phyloP scores from a whole-genome alignment of 2,888 invertebrate species.

The Syritta pipiens region DNA sequence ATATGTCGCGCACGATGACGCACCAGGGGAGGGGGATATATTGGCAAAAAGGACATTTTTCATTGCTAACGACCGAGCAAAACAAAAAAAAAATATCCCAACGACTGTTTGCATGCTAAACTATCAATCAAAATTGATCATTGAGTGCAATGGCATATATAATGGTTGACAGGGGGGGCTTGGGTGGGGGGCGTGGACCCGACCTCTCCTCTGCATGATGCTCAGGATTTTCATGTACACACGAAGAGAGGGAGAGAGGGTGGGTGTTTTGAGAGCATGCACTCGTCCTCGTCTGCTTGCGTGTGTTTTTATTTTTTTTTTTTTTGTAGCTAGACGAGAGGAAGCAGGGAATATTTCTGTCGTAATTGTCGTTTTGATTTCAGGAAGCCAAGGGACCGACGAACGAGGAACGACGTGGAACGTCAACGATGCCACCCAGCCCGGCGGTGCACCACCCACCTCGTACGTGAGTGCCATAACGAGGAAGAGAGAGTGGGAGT shows the following conservation, averaged over 20 bases:
- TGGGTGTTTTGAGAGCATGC: not conserved
- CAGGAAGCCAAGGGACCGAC: constrained; percentile 8
- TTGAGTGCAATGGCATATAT: constrained; percentile 35
- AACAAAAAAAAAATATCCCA: not conserved
- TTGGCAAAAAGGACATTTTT: constrained; percentile 11
- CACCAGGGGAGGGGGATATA: not conserved
- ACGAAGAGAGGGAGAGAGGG: not conserved
- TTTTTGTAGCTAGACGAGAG: no score
- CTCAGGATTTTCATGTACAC: no score
- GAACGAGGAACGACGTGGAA: no score
- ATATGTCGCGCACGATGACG: not conserved
- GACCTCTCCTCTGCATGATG: no score
- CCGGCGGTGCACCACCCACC: not conserved
- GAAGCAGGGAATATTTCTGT: constrained; percentile 8
- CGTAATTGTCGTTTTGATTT: constrained; percentile 38
- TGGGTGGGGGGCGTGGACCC: constrained; percentile 14
- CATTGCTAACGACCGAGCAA: constrained; percentile 5
- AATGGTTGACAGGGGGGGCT: constrained; percentile 1
- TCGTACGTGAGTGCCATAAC: constrained; percentile 2
- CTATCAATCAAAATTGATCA: constrained; percentile 50
- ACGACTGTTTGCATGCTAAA: constrained; percentile 26
- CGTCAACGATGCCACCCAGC: not conserved
- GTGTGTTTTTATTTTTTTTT: not conserved
- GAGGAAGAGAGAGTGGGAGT: no score
- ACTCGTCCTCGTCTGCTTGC: no score